Conservation (phyloP, 2,888 invertebrate species). For the Chydorus sphaericus region DNA sequence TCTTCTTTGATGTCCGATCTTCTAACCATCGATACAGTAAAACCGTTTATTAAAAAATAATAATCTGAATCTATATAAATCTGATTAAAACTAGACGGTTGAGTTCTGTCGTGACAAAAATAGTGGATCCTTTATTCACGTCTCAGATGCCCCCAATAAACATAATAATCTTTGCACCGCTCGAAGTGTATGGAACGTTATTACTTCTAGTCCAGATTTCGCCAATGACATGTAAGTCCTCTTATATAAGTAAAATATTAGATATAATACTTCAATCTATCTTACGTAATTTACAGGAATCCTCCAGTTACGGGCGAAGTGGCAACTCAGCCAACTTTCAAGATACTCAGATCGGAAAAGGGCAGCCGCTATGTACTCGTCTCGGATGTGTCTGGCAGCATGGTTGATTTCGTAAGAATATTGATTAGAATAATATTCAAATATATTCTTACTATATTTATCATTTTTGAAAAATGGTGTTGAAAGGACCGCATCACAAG, state of each 20-base stretch:
- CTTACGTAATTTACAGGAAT: neutral
- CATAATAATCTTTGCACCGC: constrained; percentile 28
- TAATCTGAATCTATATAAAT: neutral
- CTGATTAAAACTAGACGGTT: constrained; percentile 10
- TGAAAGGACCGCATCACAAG: constrained; percentile 1
- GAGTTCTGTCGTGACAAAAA: constrained; percentile 16
- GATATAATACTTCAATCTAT: neutral
- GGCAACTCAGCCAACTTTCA: neutral
- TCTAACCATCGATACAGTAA: neutral
- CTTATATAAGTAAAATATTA: neutral
- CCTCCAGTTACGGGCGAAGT: neutral
- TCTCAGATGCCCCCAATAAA: constrained; percentile 22
- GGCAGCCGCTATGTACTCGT: neutral
- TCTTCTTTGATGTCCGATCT: neutral
- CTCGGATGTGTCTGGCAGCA: constrained; percentile 1
- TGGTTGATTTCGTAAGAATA: neutral
- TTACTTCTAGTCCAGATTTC: constrained; percentile 25
- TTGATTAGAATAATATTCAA: neutral
- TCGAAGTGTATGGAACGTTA: constrained; percentile 27
- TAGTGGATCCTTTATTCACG: constrained; percentile 7
- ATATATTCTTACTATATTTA: neutral
- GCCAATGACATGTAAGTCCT: neutral
- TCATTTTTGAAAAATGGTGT: neutral
- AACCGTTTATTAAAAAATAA: neutral
- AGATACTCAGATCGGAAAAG: neutral